Percentiles rank a stretch among this genome's conserved stretches.
phyloP scores from a whole-genome alignment of 2,113 vertebrate genomes.

The Microcebus ravelobensis region DNA sequence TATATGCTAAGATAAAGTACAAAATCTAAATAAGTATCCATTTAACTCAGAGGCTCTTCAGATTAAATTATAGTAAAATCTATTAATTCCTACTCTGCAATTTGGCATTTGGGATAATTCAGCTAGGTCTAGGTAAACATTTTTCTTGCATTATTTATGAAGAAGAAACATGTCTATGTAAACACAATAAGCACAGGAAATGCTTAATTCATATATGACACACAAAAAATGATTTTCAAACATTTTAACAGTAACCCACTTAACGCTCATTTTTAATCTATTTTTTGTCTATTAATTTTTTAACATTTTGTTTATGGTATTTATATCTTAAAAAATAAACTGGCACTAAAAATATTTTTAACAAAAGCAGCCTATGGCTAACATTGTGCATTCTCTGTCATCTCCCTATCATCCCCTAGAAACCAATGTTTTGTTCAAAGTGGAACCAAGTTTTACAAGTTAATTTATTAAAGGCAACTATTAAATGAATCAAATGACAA shows the following conservation, averaged over 20 bases:
- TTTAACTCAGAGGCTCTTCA: conserved; percentile 42
- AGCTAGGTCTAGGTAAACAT: not conserved
- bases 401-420: not conserved
- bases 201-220: not conserved
- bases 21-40: conserved; percentile 23
- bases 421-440: conserved; percentile 36
- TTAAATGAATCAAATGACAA: not conserved
- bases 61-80: conserved; percentile 57
- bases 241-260: not conserved
- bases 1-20: conserved; percentile 28
- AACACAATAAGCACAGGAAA: not conserved
- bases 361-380: not conserved
- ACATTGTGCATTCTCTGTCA: not conserved
- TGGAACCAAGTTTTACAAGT: not conserved
- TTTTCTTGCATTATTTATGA: conserved; percentile 47
- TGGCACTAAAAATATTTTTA: not conserved
- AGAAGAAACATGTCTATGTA: not conserved
- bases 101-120: conserved; percentile 42
- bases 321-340: not conserved
- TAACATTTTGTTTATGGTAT: not conserved
- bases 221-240: conserved; percentile 16
- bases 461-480: not conserved
- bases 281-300: not conserved
- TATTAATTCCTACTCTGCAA: conserved; percentile 23
- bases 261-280: not conserved